Percentiles rank a stretch among this genome's conserved stretches.
phyloP scores from a whole-genome alignment of 1,140 invertebrate species.

The Berghia stephanieae region DNA sequence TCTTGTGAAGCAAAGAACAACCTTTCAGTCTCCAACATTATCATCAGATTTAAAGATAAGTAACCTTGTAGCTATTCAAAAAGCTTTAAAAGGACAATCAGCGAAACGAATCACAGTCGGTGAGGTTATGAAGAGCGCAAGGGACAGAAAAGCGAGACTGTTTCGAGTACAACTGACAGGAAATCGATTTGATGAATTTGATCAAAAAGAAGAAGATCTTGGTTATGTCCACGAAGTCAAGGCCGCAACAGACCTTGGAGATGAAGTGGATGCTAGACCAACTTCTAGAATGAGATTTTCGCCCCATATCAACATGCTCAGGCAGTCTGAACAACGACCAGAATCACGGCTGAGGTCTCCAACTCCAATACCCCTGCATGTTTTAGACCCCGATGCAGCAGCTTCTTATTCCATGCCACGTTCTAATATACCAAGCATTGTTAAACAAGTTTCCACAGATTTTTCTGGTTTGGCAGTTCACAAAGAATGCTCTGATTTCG shows the following conservation, averaged over 20 bases:
- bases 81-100: constrained; percentile 20
- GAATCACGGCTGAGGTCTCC: not conserved
- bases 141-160: constrained; percentile 24
- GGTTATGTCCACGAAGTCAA: constrained; percentile 10
- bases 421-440: not conserved
- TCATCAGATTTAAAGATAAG: constrained; percentile 28
- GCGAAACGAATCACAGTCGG: constrained; percentile 28
- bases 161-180: constrained; percentile 27
- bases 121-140: constrained; percentile 31
- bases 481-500: not conserved
- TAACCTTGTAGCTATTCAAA: constrained; percentile 33
- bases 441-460: not conserved
- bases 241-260: not conserved
- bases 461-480: not conserved
- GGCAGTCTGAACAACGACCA: not conserved
- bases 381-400: not conserved
- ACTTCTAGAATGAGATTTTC: not conserved
- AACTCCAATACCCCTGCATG: not conserved
- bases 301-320: not conserved
- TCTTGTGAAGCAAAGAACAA: constrained; percentile 23
- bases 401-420: not conserved
- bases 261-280: not conserved
- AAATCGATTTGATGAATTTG: constrained; percentile 24
- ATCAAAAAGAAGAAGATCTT: constrained; percentile 1
- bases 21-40: constrained; percentile 29